Base-by-base conservation (phyloP, 2,888 invertebrate genomes). In the Bunonema sp. region DNA sequence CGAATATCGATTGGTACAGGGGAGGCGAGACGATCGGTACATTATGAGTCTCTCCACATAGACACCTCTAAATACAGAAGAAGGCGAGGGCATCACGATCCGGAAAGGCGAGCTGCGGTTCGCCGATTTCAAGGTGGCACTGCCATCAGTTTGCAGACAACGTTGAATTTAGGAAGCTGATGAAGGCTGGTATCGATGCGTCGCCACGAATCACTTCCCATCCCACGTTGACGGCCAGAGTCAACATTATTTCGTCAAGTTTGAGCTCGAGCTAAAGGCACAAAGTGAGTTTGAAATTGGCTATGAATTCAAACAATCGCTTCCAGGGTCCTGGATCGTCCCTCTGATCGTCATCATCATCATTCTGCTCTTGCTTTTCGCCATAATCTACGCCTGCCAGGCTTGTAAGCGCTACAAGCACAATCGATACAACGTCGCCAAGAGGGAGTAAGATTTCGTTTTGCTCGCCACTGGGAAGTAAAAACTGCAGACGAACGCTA, bases 311-410 rank as follows among this genome's bases (percentile, higher is more conserved):
- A 18, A 24, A 23, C 15, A 20, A 21, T 3, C 3, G 19, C 23
- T 34, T 16, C 12, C 3, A 12, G 10, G 16, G 18, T 24, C 18
- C 12, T 62, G 62, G 62, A 34, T 62, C 29, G 46, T 52, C 4
- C 62, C 61, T n/a, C 45, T 62, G 20, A 47, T 59, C 19, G 47
- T 62, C 29, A 60, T 59, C 35, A 39, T 62, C 28, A 47, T 59
- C 37, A 58, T 50, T 35, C 49, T 61, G n/a, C 42, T 62, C 21
- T 50, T 62, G 8, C 47, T 61, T 29, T 49, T 58, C 46, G 38
- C 59, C 36, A 41, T 54, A 39, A 61, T 62, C 34, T 59, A 54
- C 48, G 37, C 50, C 3, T 60, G 59, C 37, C 49, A 54, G 20
- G 45, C 46, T 2, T 54, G 49, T 34, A 47, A 52, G 34, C 45